phyloP scores from a whole-genome alignment of 2,888 invertebrate species.

The Lypha dubia region DNA sequence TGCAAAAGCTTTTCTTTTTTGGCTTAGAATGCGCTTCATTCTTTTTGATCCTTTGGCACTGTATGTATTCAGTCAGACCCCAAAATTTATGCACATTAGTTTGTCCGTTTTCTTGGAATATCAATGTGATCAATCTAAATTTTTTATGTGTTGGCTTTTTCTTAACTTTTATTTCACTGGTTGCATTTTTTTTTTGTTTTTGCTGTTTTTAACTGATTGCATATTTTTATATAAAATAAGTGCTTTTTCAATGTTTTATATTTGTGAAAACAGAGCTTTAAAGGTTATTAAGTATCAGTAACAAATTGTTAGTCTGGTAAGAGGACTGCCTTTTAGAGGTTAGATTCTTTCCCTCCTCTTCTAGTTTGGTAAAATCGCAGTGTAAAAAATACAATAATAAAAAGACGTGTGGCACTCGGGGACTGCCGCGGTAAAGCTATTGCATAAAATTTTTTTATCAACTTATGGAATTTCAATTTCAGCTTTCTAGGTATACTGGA shows the following conservation, averaged over 20 bases:
- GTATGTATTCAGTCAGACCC: constrained; percentile 42
- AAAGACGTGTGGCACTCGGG: too few species aligned
- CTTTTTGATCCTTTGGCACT: constrained; percentile 67
- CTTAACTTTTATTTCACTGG: constrained; percentile 39
- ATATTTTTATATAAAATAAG: constrained; percentile 77
- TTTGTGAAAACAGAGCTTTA: constrained; percentile 28
- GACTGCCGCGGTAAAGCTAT: too few species aligned
- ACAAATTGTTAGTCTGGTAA: background rate
- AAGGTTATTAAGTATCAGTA: background rate
- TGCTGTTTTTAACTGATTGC: constrained; percentile 78
- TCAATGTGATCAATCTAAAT: constrained; percentile 80
- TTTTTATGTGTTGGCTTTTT: constrained; percentile 56
- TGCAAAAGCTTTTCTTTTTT: constrained; percentile 24
- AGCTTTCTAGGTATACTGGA: too few species aligned
- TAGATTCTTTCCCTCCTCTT: too few species aligned
- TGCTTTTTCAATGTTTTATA: constrained; percentile 67
- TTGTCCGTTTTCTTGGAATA: constrained; percentile 80
- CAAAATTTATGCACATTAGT: constrained; percentile 76
- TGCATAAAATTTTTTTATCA: too few species aligned
- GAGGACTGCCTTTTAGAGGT: too few species aligned
- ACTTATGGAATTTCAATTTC: too few species aligned
- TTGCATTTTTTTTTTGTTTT: constrained; percentile 49
- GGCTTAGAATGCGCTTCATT: constrained; percentile 58
- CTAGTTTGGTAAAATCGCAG: too few species aligned
- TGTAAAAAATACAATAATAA: too few species aligned